Evolutionary conservation across 1,140 invertebrate species (phyloP).

Genomic region (Euglossa dilemma): DNA sequence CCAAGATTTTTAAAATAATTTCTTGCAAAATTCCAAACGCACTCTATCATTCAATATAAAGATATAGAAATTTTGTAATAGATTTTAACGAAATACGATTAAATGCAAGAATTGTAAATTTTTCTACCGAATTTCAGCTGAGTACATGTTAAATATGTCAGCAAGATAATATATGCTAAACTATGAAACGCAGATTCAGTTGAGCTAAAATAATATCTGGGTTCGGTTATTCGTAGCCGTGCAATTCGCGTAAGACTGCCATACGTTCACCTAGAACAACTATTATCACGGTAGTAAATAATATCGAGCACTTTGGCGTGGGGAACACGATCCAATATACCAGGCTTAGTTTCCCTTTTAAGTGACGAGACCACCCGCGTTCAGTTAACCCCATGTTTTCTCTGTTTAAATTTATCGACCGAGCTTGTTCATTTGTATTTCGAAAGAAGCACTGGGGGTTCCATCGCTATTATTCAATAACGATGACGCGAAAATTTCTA

Average conservation of each 20-base stretch:
- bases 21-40: no score
- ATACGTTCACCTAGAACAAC: background rate
- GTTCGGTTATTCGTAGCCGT: background rate
- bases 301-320: conserved; percentile 2
- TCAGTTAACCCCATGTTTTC: background rate
- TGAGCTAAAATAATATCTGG: background rate
- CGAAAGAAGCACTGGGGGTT: background rate
- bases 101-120: background rate
- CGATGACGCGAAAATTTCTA: background rate
- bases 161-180: background rate
- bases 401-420: background rate
- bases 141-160: no score
- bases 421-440: background rate
- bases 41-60: no score
- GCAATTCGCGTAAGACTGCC: background rate
- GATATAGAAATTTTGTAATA: no score
- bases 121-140: background rate
- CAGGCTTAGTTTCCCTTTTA: conserved; percentile 22
- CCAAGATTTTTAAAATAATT: no score
- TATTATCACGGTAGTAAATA: conserved; percentile 42
- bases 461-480: background rate
- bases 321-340: background rate
- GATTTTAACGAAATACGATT: no score
- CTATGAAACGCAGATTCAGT: background rate
- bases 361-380: conserved; percentile 35